Conservation (phyloP, 2,113 vertebrate species). For the Promerops cafer region DNA sequence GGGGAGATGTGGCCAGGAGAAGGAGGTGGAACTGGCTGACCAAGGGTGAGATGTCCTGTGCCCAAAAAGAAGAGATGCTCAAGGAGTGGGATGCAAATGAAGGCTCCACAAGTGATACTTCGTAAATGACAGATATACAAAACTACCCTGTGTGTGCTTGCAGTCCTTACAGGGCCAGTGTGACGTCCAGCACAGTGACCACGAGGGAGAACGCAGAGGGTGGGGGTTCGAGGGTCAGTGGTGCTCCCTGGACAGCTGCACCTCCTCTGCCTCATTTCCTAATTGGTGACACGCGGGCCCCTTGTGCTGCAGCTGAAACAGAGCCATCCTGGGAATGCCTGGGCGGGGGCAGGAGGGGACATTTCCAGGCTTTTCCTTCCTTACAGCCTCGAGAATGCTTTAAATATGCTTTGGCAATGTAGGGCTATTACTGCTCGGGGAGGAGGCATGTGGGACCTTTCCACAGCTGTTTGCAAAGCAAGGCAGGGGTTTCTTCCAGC, state of each 20-base stretch:
- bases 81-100: background rate
- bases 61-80: background rate
- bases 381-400: background rate
- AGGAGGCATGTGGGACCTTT: background rate
- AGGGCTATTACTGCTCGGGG: background rate
- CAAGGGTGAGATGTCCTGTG: background rate
- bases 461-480: background rate
- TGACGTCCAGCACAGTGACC: background rate
- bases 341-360: background rate
- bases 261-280: background rate
- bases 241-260: background rate
- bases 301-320: background rate
- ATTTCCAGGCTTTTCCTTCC: background rate
- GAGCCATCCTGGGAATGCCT: background rate
- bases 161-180: background rate
- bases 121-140: background rate
- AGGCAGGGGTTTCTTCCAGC: background rate
- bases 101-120: background rate
- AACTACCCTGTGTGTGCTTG: background rate
- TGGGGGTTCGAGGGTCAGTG: background rate
- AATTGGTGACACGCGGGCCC: background rate
- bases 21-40: background rate
- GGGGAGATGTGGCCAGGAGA: background rate
- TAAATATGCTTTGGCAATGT: background rate
- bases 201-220: rapidly evolving